These are phyloP conservation scores for Leptobrachium ailaonicum DNA, from an alignment of 2,113 vertebrate genomes.

Conservation along the genomic window DNA sequence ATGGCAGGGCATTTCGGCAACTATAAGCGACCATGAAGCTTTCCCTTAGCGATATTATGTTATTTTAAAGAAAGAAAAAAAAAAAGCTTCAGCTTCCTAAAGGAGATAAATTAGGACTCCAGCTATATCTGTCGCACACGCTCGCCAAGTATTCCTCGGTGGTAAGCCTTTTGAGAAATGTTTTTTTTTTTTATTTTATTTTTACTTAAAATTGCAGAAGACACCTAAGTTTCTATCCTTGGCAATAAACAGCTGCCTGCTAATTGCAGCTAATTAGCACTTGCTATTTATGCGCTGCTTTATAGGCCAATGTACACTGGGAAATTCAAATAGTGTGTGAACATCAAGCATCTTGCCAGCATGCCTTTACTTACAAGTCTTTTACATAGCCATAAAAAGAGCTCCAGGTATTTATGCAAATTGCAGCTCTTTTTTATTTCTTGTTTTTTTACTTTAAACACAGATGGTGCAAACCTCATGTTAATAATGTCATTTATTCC, in stretches of 20 bases:
- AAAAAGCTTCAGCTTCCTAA: too few species aligned
- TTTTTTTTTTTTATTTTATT: not conserved
- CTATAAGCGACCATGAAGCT: too few species aligned
- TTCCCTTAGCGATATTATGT: too few species aligned
- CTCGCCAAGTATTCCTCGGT: not conserved
- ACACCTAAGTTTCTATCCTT: not conserved
- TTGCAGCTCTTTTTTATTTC: not conserved
- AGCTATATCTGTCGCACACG: not conserved
- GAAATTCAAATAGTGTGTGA: constrained; percentile 18
- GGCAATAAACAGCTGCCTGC: constrained; percentile 18
- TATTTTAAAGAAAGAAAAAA: too few species aligned
- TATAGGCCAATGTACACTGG: constrained; percentile 18
- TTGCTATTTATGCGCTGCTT: constrained; percentile 22
- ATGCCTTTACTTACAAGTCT: not conserved
- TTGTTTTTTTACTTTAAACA: not conserved
- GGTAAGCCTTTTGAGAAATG: constrained; percentile 21
- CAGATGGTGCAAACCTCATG: too few species aligned
- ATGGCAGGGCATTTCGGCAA: too few species aligned
- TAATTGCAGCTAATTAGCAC: constrained; percentile 29
- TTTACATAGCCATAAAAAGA: constrained; percentile 24
- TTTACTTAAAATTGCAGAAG: constrained; percentile 12
- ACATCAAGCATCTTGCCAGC: not conserved
- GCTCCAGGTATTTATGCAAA: not conserved
- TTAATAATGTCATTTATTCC: too few species aligned
- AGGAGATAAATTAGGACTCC: too few species aligned